Percentiles rank a stretch among this genome's conserved stretches.
Conservation (phyloP, 2,113 vertebrate genomes). For the Numida meleagris region DNA sequence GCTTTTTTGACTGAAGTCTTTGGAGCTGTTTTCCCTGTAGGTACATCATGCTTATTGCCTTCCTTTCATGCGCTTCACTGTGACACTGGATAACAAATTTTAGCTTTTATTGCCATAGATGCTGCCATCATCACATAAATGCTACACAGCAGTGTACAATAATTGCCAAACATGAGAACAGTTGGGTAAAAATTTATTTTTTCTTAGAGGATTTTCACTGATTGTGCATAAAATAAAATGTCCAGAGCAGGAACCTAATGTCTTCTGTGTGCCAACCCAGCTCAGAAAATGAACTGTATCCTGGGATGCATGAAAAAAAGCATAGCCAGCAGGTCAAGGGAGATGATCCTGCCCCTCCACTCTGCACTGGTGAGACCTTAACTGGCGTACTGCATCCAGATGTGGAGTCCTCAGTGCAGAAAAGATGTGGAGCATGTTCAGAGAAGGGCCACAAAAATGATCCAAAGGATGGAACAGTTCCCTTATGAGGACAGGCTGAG, state of each 20-base stretch:
- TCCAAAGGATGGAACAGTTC: no score
- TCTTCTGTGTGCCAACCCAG: neutral
- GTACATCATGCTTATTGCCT: neutral
- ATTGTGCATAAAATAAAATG: neutral
- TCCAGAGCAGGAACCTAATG: neutral
- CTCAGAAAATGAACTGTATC: no score
- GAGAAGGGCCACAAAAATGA: no score
- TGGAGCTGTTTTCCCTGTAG: neutral
- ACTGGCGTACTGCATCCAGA: no score
- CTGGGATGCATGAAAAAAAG: no score
- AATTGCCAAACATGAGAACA: neutral
- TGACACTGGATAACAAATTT: neutral
- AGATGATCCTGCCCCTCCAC: no score
- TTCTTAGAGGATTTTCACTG: neutral
- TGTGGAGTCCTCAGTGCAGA: no score
- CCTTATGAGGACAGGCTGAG: no score
- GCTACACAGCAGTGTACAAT: neutral
- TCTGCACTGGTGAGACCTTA: no score
- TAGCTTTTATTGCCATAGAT: neutral
- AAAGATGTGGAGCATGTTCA: no score
- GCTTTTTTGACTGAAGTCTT: neutral
- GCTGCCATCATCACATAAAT: neutral
- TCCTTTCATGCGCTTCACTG: neutral
- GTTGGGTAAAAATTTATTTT: neutral
- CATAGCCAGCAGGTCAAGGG: no score